Conservation (phyloP, 2,797 vertebrate species). For the Alcedo quadribrachys region DNA sequence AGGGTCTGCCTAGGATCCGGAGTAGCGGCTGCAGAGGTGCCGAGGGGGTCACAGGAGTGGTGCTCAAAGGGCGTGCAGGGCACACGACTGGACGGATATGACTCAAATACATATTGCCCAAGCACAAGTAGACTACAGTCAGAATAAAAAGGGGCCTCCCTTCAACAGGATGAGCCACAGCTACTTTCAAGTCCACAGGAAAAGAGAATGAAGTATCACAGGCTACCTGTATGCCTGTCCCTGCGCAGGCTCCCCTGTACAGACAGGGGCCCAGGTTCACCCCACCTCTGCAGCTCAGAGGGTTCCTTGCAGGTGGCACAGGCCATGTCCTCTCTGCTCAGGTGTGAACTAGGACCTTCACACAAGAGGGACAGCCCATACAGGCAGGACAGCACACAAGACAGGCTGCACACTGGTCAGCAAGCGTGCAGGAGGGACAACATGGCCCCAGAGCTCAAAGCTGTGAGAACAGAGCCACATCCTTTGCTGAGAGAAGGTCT, state of each 20-base stretch:
- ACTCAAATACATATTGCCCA: accelerated
- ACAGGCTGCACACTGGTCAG: accelerated
- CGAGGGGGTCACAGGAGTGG: no score
- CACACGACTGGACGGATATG: accelerated
- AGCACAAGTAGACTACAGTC: accelerated
- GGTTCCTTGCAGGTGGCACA: accelerated
- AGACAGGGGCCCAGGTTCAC: accelerated
- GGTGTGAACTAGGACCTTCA: neutral
- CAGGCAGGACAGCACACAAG: neutral
- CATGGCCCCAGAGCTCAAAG: neutral
- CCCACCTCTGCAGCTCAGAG: accelerated
- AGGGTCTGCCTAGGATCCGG: neutral
- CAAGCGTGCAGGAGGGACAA: neutral
- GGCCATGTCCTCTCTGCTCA: neutral
- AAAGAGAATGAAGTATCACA: accelerated
- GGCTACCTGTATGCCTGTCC: accelerated
- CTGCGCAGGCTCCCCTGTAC: no score
- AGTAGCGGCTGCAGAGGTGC: neutral
- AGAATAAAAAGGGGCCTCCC: accelerated
- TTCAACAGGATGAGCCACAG: neutral
- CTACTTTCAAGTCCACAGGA: accelerated
- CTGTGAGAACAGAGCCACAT: neutral
- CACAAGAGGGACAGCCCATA: neutral
- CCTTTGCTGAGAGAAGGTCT: neutral
- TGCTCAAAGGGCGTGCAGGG: accelerated